A percentile compares a stretch with the other conserved stretches of the same genome.
Conservation (phyloP, 1,140 invertebrate genomes). For the Drosophila elegans region DNA sequence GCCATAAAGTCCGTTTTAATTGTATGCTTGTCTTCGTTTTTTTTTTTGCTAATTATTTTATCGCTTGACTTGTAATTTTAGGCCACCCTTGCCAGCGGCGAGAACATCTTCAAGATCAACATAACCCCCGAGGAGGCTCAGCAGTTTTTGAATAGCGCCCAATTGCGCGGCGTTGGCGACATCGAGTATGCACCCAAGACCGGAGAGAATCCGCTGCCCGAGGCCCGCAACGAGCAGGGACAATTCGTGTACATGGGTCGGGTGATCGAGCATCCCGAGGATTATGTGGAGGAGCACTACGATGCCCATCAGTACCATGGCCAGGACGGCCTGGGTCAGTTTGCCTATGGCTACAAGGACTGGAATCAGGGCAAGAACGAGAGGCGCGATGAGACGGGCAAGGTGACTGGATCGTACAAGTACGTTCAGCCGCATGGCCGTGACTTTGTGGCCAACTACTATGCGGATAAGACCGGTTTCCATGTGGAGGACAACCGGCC, state of each 20-base stretch:
- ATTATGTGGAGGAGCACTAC: slow-evolving; percentile 88
- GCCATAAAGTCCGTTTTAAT: slow-evolving; percentile 1
- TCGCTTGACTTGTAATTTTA: slow-evolving; percentile 25
- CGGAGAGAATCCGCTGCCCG: slow-evolving; percentile 85
- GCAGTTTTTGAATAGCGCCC: slow-evolving; percentile 85
- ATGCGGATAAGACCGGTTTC: slow-evolving; percentile 88
- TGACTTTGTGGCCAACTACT: slow-evolving; percentile 86
- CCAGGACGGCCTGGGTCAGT: slow-evolving; percentile 88
- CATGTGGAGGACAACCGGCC: slow-evolving; percentile 89
- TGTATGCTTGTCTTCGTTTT: neutral
- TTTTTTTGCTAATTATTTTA: slow-evolving; percentile 5
- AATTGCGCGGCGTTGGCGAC: slow-evolving; percentile 73
- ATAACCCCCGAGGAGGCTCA: slow-evolving; percentile 88
- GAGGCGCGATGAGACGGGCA: slow-evolving; percentile 77
- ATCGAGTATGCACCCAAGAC: slow-evolving; percentile 86
- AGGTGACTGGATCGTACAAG: slow-evolving; percentile 80
- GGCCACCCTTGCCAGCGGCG: slow-evolving; percentile 64
- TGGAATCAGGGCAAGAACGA: slow-evolving; percentile 88
- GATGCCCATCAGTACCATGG: slow-evolving; percentile 88
- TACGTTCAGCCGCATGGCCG: slow-evolving; percentile 83
- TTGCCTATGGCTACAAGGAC: slow-evolving; percentile 88
- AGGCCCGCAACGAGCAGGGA: slow-evolving; percentile 85
- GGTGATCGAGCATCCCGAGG: slow-evolving; percentile 87
- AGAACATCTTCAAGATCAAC: slow-evolving; percentile 86
- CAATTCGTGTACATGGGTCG: slow-evolving; percentile 87